Percentiles rank a stretch among this genome's conserved stretches.
These are phyloP conservation scores for Trissoscelio sp. DNA, from an alignment of 2,888 invertebrate genomes.

Conservation along the genomic window DNA sequence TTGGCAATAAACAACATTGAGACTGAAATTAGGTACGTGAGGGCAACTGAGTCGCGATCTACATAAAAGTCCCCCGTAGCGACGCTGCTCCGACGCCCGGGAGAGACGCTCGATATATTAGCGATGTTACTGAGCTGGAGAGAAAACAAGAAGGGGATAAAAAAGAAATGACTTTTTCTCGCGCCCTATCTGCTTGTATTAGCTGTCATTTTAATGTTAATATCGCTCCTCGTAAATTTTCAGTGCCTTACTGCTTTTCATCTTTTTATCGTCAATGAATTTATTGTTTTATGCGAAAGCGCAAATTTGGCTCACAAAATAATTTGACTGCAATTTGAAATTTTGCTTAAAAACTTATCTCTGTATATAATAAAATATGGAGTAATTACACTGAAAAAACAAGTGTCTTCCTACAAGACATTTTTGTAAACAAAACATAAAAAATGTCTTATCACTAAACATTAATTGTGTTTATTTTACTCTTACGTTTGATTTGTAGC, in stretches of 20 bases:
- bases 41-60: conserved; percentile 73
- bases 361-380: too few species aligned
- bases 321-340: conserved; percentile 28
- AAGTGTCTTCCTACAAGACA: too few species aligned
- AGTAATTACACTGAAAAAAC: too few species aligned
- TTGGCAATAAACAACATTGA: conserved; percentile 81
- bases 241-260: conserved; percentile 41
- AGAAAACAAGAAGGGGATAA: conserved; percentile 67
- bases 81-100: conserved; percentile 43
- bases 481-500: too few species aligned
- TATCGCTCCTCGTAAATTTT: conserved; percentile 75
- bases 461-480: too few species aligned
- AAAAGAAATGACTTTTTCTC: conserved; percentile 69
- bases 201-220: conserved; percentile 78
- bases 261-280: conserved; percentile 51
- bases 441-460: too few species aligned
- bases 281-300: conserved; percentile 41
- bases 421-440: too few species aligned
- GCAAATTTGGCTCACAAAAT: conserved; percentile 17
- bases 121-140: conserved; percentile 72
- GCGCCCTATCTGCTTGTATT: conserved; percentile 65
- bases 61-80: conserved; percentile 75
- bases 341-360: too few species aligned
- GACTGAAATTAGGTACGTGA: conserved; percentile 78
- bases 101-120: conserved; percentile 77